Conservation (phyloP, 2,797 vertebrate genomes). For the Tenualosa ilisha region DNA sequence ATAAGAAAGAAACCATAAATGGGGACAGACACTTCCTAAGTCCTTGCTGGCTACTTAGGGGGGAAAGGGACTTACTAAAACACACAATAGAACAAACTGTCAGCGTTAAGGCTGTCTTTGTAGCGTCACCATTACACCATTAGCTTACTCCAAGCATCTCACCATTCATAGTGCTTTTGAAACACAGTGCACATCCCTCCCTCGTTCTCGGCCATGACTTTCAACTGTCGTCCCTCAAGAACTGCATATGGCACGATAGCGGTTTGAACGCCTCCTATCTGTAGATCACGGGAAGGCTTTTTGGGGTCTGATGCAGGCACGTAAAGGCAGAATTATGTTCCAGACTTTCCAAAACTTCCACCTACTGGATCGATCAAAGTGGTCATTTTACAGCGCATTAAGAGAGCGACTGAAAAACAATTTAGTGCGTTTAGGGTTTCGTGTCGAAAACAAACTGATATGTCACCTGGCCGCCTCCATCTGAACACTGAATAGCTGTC, state of each 20-base stretch:
- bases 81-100: not conserved
- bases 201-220: not conserved
- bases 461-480: not conserved
- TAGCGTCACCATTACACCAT: not conserved
- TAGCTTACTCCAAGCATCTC: not conserved
- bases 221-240: not conserved
- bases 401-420: not conserved
- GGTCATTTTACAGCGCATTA: not conserved
- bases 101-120: not conserved
- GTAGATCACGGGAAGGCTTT: not conserved
- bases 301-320: not conserved
- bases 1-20: not conserved
- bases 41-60: not conserved
- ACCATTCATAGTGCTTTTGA: not conserved
- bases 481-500: not conserved
- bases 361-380: conserved; percentile 8
- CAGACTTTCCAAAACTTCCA: not conserved
- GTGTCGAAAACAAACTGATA: conserved; percentile 4
- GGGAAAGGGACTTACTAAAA: not conserved
- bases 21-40: not conserved
- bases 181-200: not conserved
- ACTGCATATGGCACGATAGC: not conserved
- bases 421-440: not conserved
- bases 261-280: not conserved
- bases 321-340: not conserved